Conservation (phyloP, 30 jellyfish, hydroid and myxozoan species). For the Aurelia sp. region DNA sequence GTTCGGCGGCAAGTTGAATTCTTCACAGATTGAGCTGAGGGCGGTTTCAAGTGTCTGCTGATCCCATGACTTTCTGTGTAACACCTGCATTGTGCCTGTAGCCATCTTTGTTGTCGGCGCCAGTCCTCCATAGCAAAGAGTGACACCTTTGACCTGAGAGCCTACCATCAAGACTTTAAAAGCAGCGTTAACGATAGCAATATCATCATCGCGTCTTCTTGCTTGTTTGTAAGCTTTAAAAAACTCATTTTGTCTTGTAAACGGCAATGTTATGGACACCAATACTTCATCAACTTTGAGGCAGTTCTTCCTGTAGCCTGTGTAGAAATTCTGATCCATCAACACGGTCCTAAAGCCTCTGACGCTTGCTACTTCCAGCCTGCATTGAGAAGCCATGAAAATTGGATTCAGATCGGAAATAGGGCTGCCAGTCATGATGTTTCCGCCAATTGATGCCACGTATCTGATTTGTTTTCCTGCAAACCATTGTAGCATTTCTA, state of each 20-base stretch:
- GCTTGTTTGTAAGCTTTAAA: constrained; percentile 44
- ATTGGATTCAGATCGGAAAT: constrained; percentile 50
- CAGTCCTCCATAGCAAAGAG: constrained; percentile 37
- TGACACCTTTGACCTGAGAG: background rate
- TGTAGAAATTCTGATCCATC: constrained; percentile 27
- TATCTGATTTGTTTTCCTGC: constrained; percentile 50
- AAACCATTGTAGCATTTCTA: constrained; percentile 54
- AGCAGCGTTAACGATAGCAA: constrained; percentile 53
- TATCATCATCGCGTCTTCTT: constrained; percentile 57
- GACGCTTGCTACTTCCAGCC: constrained; percentile 31
- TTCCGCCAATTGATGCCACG: constrained; percentile 38
- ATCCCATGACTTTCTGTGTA: background rate
- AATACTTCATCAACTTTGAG: constrained; percentile 18
- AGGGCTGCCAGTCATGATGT: constrained; percentile 24
- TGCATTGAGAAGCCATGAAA: constrained; percentile 45
- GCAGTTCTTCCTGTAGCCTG: constrained; percentile 38
- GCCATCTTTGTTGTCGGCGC: constrained; percentile 37
- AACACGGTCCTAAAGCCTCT: background rate
- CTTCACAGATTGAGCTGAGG: constrained; percentile 21
- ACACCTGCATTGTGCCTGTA: constrained; percentile 6
- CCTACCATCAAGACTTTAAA: background rate
- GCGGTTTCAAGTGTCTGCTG: background rate
- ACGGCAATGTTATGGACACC: constrained; percentile 25
- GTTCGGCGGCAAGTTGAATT: constrained; percentile 24
- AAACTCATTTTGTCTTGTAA: constrained; percentile 6